Base-by-base conservation (phyloP, 2,797 vertebrate genomes). In the Bryconaethiops microstoma region DNA sequence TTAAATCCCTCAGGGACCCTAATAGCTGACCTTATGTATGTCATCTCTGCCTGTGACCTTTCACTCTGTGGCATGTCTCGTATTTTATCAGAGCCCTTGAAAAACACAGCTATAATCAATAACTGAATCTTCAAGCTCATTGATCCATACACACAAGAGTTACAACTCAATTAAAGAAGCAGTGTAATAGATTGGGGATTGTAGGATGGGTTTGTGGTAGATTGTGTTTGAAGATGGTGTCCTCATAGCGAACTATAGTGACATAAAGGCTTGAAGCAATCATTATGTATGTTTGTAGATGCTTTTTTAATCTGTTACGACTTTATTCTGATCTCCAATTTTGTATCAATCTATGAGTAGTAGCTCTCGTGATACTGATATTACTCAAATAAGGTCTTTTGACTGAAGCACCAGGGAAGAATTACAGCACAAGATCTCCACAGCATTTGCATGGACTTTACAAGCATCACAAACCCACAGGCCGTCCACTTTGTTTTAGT, bases 111-210 rank as follows among this genome's bases (percentile, higher is more conserved):
- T 21, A 40, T 70, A 42, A 85, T 83, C 83, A 85, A 86, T 86
- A 67, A 70, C 71, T 78, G 10, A 80, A 77, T 77, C 74, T 79
- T 39, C 14, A 75, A 80, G 85, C 42, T 68, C 79, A 79, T 70
- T 88, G 87, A 82, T 82, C 78, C 81, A 59, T 83, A 84, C 48
- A 19, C 50, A 73, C 52, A 77, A 83, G 76, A 79, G 72, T 78
- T 77, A 82, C 54, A 62, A 65, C 29, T 78, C 73, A 80, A 83
- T 86, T 85, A 77, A 76, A 70, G 13, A 5, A 39, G 70, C 14
- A 40, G 45, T 55, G 48, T 23, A 17, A 52, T 14, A 57, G 60
- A 9, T 4, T 29, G 62, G 29, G 62, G 45, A 48, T n/a, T n/a
- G 8, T 35, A 35, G 48, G 48, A 13, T 16, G 48, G 48, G 10